Evolutionary conservation across 2,797 vertebrate species (phyloP), one percentile per base, ranked within the genome.

Genomic region (Saxicola maurus): DNA sequence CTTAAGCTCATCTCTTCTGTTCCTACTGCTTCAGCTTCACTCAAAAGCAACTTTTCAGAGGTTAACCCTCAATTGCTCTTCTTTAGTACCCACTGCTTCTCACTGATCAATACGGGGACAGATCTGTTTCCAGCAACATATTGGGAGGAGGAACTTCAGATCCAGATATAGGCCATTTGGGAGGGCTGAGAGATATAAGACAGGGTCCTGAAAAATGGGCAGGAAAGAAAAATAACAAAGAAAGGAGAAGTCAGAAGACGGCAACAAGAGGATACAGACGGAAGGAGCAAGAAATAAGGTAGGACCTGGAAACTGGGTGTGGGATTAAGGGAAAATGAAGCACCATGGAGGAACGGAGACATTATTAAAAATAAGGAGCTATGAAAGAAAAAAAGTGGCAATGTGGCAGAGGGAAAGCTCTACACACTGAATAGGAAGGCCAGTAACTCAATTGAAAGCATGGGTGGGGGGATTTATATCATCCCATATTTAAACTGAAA

Each of bases 231-330:
- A 91, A 35, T 89, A 89, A 93, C 89, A 94, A 65, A 89, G 86
- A 81, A 90, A 93, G 76, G 86, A 93, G 85, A 87, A 92, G 73
- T 93, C 73, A 53, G 92, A 95, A 95, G 94, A 94, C 45, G 42
- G 49, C 93, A 92, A 89, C 79, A 90, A 95, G 95, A 95, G 60
- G 95, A 94, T 93, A n/a, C 90, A 91, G 90, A 91, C 48, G 69
- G 91, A 95, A 93, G 90, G 74, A 95, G 59, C 89, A 81, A 95
- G 82, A 93, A 81, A 90, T 90, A 95, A 95, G 92, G 87, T 95
- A 95, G 84, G 94, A 92, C 87, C 83, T 90, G 76, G 66, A 91
- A 92, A 93, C 85, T 46, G 89, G 84, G 89, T 80, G 62, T 91
- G 92, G 95, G 94, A 68, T 80, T 84, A 71, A 91, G 84, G 93